A percentile compares a stretch with the other conserved stretches of the same genome.
phyloP scores from a whole-genome alignment of 2,113 vertebrate species.

The Acrocephalus kingi region DNA sequence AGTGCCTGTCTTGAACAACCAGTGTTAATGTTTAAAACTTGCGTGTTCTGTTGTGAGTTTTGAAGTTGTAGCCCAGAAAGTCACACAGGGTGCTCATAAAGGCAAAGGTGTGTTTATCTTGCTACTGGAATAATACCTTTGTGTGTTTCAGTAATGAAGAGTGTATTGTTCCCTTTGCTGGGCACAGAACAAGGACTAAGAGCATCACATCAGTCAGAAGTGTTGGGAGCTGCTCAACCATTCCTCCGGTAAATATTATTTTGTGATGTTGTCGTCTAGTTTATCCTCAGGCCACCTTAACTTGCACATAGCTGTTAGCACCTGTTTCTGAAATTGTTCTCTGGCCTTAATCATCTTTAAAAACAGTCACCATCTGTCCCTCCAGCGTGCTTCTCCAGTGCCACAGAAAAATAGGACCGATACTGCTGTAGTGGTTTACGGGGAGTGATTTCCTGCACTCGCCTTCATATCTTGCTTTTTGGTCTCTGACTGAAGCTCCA shows the following conservation, averaged over 20 bases:
- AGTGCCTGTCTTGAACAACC: background rate
- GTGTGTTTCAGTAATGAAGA: slow-evolving; percentile 79
- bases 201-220: slow-evolving; percentile 82
- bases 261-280: background rate
- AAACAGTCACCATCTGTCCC: background rate
- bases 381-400: background rate
- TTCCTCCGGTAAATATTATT: slow-evolving; percentile 82
- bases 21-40: background rate
- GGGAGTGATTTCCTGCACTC: background rate
- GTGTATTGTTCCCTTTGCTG: slow-evolving; percentile 64
- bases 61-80: background rate
- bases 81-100: background rate
- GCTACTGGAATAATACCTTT: background rate
- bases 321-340: background rate
- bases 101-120: background rate
- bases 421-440: background rate
- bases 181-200: slow-evolving; percentile 79
- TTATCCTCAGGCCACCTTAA: background rate
- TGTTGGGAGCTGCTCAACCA: slow-evolving; percentile 87
- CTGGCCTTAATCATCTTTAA: background rate
- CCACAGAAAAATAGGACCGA: background rate
- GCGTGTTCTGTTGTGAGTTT: background rate
- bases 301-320: background rate
- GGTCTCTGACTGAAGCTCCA: background rate
- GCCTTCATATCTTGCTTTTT: background rate